Evolutionary conservation across 2,797 vertebrate species (phyloP).

Genomic region (Enteromius paludinosus): DNA sequence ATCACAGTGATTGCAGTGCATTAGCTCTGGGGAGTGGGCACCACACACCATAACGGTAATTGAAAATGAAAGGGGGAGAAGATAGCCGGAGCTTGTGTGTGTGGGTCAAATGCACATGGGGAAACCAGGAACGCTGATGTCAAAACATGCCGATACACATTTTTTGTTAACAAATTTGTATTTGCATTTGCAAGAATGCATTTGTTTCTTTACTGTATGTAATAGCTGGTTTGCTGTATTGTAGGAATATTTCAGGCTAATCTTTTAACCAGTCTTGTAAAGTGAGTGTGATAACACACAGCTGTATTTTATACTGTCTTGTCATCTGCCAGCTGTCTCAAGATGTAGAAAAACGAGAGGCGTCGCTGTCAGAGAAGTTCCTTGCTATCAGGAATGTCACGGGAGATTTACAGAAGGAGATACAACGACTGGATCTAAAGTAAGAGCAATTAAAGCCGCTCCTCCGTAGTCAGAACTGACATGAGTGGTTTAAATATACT

Average conservation of each 20-base stretch:
- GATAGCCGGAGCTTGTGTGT: slow-evolving; percentile 44
- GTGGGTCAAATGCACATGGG: slow-evolving; percentile 1
- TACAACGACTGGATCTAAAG: slow-evolving; percentile 81
- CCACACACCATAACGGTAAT: slow-evolving; percentile 70
- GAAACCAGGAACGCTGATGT: not conserved
- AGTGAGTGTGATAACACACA: not conserved
- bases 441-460: slow-evolving; percentile 63
- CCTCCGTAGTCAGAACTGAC: not conserved
- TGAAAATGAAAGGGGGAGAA: slow-evolving; percentile 67
- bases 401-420: slow-evolving; percentile 75
- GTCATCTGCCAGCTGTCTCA: slow-evolving; percentile 72
- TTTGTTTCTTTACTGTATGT: not conserved
- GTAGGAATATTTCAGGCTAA: not conserved
- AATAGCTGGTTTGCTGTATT: not conserved
- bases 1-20: slow-evolving; percentile 68
- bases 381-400: slow-evolving; percentile 72
- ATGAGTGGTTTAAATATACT: not conserved
- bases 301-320: slow-evolving; percentile 4
- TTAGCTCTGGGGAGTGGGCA: slow-evolving; percentile 66
- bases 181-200: not conserved
- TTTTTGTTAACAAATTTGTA: not conserved
- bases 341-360: slow-evolving; percentile 77
- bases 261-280: not conserved
- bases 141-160: not conserved
- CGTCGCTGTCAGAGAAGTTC: slow-evolving; percentile 71